phyloP scores from a whole-genome alignment of 1,140 invertebrate genomes.

The Drosophila kikkawai region DNA sequence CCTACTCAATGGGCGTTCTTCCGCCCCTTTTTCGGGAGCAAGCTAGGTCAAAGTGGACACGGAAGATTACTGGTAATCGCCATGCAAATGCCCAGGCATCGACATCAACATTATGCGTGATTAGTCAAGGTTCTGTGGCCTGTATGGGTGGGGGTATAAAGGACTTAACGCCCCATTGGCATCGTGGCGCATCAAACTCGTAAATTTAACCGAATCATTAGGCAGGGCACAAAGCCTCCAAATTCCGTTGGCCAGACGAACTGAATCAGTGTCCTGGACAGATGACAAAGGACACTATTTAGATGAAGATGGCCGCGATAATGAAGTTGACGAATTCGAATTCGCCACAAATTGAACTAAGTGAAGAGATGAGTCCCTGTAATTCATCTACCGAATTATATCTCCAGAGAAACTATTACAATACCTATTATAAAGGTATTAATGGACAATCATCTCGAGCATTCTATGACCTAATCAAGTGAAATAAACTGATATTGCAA shows the following conservation, averaged over 20 bases:
- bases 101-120: slow-evolving; percentile 55
- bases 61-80: slow-evolving; percentile 60
- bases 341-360: slow-evolving; percentile 5
- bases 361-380: background rate
- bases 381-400: background rate
- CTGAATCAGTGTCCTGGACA: slow-evolving; percentile 43
- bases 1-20: background rate
- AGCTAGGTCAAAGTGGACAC: slow-evolving; percentile 27
- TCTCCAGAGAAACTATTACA: background rate
- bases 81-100: slow-evolving; percentile 51
- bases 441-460: background rate
- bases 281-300: slow-evolving; percentile 8
- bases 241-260: slow-evolving; percentile 24
- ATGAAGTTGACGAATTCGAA: slow-evolving; percentile 46
- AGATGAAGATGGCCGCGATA: slow-evolving; percentile 43
- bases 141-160: background rate
- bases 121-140: slow-evolving; percentile 53
- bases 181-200: slow-evolving; percentile 45
- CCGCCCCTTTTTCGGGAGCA: slow-evolving; percentile 18
- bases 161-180: slow-evolving; percentile 64
- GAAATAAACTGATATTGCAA: background rate
- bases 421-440: too few relatives aligned
- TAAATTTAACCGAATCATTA: slow-evolving; percentile 78
- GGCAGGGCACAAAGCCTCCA: slow-evolving; percentile 55
- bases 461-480: too few relatives aligned